Conservation (phyloP, 1,140 invertebrate species). For the Ceratosolen solmsi region DNA sequence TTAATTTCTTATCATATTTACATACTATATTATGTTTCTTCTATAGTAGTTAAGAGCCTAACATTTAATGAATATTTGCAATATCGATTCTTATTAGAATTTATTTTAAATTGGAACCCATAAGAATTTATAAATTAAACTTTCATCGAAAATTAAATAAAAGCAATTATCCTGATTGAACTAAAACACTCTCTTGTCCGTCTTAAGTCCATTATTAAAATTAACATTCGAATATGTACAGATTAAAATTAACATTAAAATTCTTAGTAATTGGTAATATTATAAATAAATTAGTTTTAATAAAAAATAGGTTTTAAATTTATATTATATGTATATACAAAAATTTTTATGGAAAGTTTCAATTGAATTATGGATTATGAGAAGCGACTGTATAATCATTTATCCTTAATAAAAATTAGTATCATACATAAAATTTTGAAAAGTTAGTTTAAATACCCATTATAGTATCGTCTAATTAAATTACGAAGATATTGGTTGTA, state of each 20-base stretch:
- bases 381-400: neutral
- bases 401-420: neutral
- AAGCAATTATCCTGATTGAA: neutral
- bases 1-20: neutral
- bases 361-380: neutral
- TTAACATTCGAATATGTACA: too few species aligned
- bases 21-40: neutral
- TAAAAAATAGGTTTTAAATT: too few species aligned
- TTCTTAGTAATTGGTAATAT: too few species aligned
- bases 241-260: too few species aligned
- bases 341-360: too few species aligned
- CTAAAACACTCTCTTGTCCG: neutral
- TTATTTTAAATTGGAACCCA: neutral
- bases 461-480: slow-evolving; percentile 23
- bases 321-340: too few species aligned
- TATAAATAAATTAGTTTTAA: too few species aligned
- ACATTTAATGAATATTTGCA: neutral
- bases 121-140: neutral
- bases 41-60: neutral
- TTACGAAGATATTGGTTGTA: neutral
- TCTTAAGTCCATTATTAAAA: neutral
- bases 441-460: neutral
- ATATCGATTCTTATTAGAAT: neutral
- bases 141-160: neutral
- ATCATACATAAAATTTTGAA: neutral